These are phyloP conservation scores for Actias luna DNA, from an alignment of 2,888 invertebrate genomes.

Conservation along the genomic window DNA sequence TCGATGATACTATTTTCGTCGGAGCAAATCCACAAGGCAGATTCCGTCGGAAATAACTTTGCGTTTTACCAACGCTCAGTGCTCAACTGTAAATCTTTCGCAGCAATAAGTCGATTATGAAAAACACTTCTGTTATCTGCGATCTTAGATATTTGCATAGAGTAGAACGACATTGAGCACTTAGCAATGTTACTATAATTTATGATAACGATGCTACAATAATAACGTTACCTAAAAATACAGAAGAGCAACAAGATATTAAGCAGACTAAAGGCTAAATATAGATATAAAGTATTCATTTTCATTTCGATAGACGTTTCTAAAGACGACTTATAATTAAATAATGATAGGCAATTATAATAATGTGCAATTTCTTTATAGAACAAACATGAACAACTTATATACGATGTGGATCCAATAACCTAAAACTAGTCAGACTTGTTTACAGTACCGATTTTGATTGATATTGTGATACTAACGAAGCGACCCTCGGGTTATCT, in stretches of 20 bases:
- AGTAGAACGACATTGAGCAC: slow-evolving; percentile 45
- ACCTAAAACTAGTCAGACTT: slow-evolving; percentile 47
- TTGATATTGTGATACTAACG: slow-evolving; percentile 59
- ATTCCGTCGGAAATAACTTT: slow-evolving; percentile 75
- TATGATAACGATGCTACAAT: slow-evolving; percentile 38
- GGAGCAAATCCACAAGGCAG: slow-evolving; percentile 72
- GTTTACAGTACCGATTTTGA: slow-evolving; percentile 67
- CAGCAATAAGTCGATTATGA: slow-evolving; percentile 62
- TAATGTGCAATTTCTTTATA: slow-evolving; percentile 52
- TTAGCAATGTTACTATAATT: slow-evolving; percentile 39
- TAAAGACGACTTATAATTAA: slow-evolving; percentile 33
- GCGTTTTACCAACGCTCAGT: slow-evolving; percentile 60
- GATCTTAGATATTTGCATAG: slow-evolving; percentile 35
- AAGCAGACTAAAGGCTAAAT: slow-evolving; percentile 29
- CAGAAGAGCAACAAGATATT: slow-evolving; percentile 32
- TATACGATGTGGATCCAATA: slow-evolving; percentile 51
- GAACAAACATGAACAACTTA: slow-evolving; percentile 34
- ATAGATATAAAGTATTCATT: slow-evolving; percentile 13
- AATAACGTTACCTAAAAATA: slow-evolving; percentile 32
- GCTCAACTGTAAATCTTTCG: slow-evolving; percentile 68
- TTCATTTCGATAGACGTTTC: slow-evolving; percentile 44
- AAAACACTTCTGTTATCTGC: slow-evolving; percentile 60
- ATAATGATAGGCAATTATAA: slow-evolving; percentile 35
- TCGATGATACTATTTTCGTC: slow-evolving; percentile 76
- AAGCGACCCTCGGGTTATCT: slow-evolving; percentile 58